Evolutionary conservation across 1,140 invertebrate genomes (phyloP).

Genomic region (Apis florea): DNA sequence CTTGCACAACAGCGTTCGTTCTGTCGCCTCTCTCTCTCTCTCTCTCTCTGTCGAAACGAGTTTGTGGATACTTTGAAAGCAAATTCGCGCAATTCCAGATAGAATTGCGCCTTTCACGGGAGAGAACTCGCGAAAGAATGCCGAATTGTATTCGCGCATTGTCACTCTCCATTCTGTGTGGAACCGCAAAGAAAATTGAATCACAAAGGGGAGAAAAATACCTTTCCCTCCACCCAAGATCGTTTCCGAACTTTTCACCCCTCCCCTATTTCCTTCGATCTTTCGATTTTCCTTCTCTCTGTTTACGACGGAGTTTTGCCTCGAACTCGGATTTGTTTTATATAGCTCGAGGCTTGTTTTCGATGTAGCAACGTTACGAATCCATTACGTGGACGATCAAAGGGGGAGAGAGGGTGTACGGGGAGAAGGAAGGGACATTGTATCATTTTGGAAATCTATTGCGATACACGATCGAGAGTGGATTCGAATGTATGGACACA

Average conservation of each 20-base stretch:
- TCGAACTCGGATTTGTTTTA: not conserved
- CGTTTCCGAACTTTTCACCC: not conserved
- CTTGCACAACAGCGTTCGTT: slow-evolving; percentile 9
- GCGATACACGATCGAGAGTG: too few relatives aligned
- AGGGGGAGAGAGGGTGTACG: not conserved
- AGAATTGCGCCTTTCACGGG: slow-evolving; percentile 34
- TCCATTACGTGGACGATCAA: too few relatives aligned
- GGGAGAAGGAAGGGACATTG: too few relatives aligned
- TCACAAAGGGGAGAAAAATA: not conserved
- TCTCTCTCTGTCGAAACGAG: too few relatives aligned
- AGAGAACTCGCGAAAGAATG: slow-evolving; percentile 12
- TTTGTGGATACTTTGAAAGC: slow-evolving; percentile 43
- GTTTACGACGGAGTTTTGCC: not conserved
- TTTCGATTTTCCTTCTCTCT: not conserved
- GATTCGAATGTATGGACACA: not conserved
- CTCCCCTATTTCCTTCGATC: not conserved
- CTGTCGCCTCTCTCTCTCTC: slow-evolving; percentile 29
- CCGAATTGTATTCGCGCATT: slow-evolving; percentile 24
- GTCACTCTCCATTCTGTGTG: not conserved
- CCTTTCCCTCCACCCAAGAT: not conserved
- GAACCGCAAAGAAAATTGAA: slow-evolving; percentile 4
- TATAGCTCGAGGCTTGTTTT: not conserved
- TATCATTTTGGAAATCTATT: slow-evolving; percentile 19
- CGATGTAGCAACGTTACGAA: not conserved
- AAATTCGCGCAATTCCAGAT: slow-evolving; percentile 44